phyloP scores from a whole-genome alignment of 1,140 invertebrate genomes.

The Trichonephila clavata region DNA sequence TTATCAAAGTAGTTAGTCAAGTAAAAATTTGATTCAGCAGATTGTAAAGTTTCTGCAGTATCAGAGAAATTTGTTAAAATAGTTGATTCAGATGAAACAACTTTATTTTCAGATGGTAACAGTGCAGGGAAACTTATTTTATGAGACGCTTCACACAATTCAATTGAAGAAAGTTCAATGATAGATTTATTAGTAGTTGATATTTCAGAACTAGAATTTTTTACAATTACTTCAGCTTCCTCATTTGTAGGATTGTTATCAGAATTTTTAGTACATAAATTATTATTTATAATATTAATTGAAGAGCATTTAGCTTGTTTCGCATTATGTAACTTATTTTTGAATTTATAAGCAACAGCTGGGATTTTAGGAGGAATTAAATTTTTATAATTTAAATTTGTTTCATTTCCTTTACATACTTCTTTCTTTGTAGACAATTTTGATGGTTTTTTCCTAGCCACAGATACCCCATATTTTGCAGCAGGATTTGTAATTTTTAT shows the following conservation, averaged over 20 bases:
- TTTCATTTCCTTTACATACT: not conserved
- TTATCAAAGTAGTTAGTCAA: constrained; percentile 13
- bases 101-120: not conserved
- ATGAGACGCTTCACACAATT: constrained; percentile 60
- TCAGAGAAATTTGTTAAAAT: not conserved
- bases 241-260: not conserved
- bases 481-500: constrained; percentile 77
- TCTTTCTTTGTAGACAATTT: constrained; percentile 36
- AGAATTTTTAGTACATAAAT: not conserved
- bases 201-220: not conserved
- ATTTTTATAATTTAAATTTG: constrained; percentile 19
- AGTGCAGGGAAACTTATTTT: constrained; percentile 62
- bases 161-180: constrained; percentile 64
- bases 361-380: not conserved
- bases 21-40: not conserved
- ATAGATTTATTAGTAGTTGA: constrained; percentile 60
- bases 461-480: constrained; percentile 78
- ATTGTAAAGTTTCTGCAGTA: not conserved
- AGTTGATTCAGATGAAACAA: not conserved
- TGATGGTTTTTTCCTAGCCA: constrained; percentile 74
- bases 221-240: not conserved
- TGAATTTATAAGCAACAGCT: not conserved
- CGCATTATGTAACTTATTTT: not conserved
- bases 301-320: constrained; percentile 1
- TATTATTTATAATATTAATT: not conserved